Evolutionary conservation across 2,797 vertebrate species (phyloP), one percentile per base, ranked within the genome.

Genomic region (Momotus momota): DNA sequence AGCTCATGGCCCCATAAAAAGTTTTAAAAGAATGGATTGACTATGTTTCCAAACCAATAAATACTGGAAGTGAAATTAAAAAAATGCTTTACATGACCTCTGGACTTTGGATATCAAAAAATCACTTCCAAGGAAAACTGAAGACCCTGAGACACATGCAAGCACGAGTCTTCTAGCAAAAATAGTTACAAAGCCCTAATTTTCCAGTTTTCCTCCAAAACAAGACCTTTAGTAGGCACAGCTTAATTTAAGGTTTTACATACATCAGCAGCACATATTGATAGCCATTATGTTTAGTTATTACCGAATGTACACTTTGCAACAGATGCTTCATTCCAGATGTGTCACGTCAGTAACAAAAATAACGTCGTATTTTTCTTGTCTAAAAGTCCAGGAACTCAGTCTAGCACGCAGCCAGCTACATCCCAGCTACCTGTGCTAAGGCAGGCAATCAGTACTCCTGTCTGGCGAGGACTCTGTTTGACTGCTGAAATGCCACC

Each of bases 141-240:
- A 97, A 97, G 95, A 97, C 94, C 96, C 96, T 96, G 95, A 97
- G 94, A 97, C 83, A 93, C 83, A 93, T 94, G 95, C 94, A 96
- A 93, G 71, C 91, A 97, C 18, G 90, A 97, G 96, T 97, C 97
- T 97, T 97, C 97, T 94, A 96, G 95, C 93, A 96, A 97, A 98
- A 97, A 94, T 92, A 96, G 84, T 92, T 97, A 94, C 65, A 92
- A 97, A 97, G 67, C 90, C 90, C 92, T 94, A 90, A 90, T 94
- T 95, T 97, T 97, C 96, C 96, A 97, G 96, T 97, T 97, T 97
- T 96, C 91, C 91, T 97, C 93, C 86, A 94, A 94, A 88, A 94
- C 96, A 71, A 97, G 73, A 96, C 72, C 91, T 96, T 96, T 93
- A 92, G 60, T 95, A 97, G 96, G 96, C 97, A 97, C 89, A 90